Evolutionary conservation across 2,113 vertebrate species (phyloP), one percentile per base, ranked within the genome.

Genomic region (Epinephelus moara): DNA sequence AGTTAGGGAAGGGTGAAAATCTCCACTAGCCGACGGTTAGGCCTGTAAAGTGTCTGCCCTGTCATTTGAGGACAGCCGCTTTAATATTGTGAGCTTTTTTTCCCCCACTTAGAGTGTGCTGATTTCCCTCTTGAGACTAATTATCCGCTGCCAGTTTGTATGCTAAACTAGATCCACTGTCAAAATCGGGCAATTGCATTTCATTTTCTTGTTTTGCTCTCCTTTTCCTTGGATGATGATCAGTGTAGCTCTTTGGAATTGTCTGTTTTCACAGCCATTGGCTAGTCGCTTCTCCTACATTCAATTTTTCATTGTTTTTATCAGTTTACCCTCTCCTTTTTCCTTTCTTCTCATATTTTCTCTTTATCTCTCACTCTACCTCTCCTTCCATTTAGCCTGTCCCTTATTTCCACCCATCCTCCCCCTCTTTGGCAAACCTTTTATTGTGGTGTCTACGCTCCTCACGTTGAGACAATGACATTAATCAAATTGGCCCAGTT

Each of bases 401-500:
- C 21, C 1, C 13, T 50, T 76, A 18, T 53, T 75, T 75, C 42
- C 47, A 52, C 30, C 62, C 66, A 70, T 57, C 21, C 7, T 21
- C 19, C 70, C 27, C 27, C 42, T 70, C 45, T 84, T 47, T 84
- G 47, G 63, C 25, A 75, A 52, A 59, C 47, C 59, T 62, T 74
- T 85, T 86, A 81, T 88, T 68, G 72, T 85, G 45, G 56, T 27
- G 23, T 82, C 85, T 71, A 14, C 7, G 2, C 62, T 40, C 74
- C 57, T 92, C 80, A 56, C 4, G 61, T 74, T 61, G 72, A 87
- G 70, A 82, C 21, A 50, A 70, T 86, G 71, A 74, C 90, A 92
- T 93, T 93, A 91, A 93, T 96, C 90, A 94, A 85, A 92, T 62
- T 87, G 90, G 14, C 92, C 92, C 82, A 90, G 69, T 93, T 93